Conservation (phyloP, 2,888 invertebrate genomes). For the Pachymerium ferrugineum region DNA sequence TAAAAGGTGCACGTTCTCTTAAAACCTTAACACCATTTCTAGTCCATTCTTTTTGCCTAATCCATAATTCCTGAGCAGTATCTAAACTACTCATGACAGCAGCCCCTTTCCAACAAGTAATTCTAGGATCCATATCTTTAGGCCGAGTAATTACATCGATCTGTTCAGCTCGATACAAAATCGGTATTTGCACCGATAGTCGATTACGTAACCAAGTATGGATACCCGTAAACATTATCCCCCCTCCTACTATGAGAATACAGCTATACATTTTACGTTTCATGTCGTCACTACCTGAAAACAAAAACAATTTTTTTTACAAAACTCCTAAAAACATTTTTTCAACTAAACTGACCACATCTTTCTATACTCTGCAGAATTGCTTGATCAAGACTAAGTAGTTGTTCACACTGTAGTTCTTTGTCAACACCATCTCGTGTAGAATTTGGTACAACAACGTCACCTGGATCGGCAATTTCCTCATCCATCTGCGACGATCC, state of each 20-base stretch:
- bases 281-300: slow-evolving; percentile 69
- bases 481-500: slow-evolving; percentile 45
- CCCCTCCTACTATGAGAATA: slow-evolving; percentile 85
- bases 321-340: background rate
- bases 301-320: slow-evolving; percentile 15
- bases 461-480: slow-evolving; percentile 49
- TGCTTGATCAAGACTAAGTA: slow-evolving; percentile 82
- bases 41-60: slow-evolving; percentile 76
- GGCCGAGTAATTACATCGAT: slow-evolving; percentile 83
- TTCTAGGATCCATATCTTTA: slow-evolving; percentile 85
- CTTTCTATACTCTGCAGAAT: slow-evolving; percentile 85
- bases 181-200: slow-evolving; percentile 74
- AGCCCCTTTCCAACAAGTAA: slow-evolving; percentile 91
- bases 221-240: slow-evolving; percentile 78
- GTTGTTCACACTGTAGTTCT: slow-evolving; percentile 64
- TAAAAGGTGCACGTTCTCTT: slow-evolving; percentile 83
- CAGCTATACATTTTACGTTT: slow-evolving; percentile 92
- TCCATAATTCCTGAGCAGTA: slow-evolving; percentile 89
- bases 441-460: slow-evolving; percentile 43
- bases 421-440: slow-evolving; percentile 48
- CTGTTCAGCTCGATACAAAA: slow-evolving; percentile 67
- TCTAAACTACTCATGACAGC: slow-evolving; percentile 88
- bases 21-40: slow-evolving; percentile 76
- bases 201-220: slow-evolving; percentile 83
- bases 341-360: slow-evolving; percentile 57